Conservation (phyloP, 2,113 vertebrate species). For the Brachionichthys hirsutus region DNA sequence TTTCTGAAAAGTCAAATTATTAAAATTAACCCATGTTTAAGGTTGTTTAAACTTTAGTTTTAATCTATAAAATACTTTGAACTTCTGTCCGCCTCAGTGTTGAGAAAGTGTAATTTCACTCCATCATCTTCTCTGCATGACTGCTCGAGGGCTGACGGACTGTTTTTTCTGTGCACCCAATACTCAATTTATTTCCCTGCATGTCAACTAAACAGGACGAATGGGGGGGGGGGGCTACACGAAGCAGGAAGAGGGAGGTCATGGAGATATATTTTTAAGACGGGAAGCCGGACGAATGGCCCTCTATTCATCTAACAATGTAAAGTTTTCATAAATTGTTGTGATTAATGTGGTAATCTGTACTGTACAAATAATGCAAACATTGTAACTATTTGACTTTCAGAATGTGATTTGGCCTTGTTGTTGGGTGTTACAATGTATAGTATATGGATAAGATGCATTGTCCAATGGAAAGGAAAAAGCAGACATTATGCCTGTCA, state of each 20-base stretch:
- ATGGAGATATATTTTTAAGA: slow-evolving; percentile 25
- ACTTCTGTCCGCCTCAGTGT: slow-evolving; percentile 28
- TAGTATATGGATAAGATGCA: not conserved
- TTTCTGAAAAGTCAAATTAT: slow-evolving; percentile 4
- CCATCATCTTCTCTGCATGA: slow-evolving; percentile 35
- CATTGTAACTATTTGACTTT: slow-evolving; percentile 47
- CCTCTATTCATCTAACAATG: slow-evolving; percentile 18
- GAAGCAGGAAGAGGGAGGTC: slow-evolving; percentile 18
- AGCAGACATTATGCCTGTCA: not conserved
- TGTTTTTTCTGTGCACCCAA: slow-evolving; percentile 76
- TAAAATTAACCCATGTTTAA: slow-evolving; percentile 6
- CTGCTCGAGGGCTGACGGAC: slow-evolving; percentile 51
- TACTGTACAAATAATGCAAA: slow-evolving; percentile 43
- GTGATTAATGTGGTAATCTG: slow-evolving; percentile 60
- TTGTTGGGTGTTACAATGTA: slow-evolving; percentile 35
- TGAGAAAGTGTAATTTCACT: slow-evolving; percentile 31
- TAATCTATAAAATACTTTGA: slow-evolving; percentile 23
- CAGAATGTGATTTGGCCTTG: slow-evolving; percentile 40
- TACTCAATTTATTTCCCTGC: slow-evolving; percentile 82
- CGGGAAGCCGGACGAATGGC: slow-evolving; percentile 3
- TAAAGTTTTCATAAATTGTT: slow-evolving; percentile 44
- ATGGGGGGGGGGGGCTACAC: slow-evolving; percentile 48
- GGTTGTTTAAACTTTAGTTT: slow-evolving; percentile 24
- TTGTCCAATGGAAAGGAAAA: slow-evolving; percentile 4
- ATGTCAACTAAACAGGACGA: slow-evolving; percentile 79